Percentiles rank a stretch among this genome's conserved stretches.
Conservation (phyloP, 2,888 invertebrate genomes). For the Drosophila kuntzei region DNA sequence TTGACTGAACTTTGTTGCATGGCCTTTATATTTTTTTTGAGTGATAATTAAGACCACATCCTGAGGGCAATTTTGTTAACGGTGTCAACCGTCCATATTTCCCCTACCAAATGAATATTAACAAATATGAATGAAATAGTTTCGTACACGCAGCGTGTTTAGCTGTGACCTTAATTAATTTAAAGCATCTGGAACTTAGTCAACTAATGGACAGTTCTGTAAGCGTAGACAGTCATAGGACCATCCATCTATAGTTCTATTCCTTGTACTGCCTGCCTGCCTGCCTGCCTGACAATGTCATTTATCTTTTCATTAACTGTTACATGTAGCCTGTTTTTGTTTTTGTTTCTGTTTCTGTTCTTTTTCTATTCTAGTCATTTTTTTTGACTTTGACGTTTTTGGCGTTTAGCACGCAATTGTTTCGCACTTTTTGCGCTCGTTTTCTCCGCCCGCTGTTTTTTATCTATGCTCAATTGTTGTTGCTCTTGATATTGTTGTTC, state of each 20-base stretch:
- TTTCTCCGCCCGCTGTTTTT: slow-evolving; percentile 42
- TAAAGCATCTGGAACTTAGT: slow-evolving; percentile 51
- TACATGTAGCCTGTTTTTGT: slow-evolving; percentile 41
- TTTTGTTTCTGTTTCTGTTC: slow-evolving; percentile 10
- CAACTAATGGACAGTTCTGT: slow-evolving; percentile 44
- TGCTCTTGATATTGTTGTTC: slow-evolving; percentile 27
- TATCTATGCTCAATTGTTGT: slow-evolving; percentile 34
- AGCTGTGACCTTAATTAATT: slow-evolving; percentile 70
- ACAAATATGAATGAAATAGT: slow-evolving; percentile 63
- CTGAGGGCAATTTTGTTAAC: slow-evolving; percentile 7
- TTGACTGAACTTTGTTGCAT: not conserved
- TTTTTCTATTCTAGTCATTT: slow-evolving; percentile 18
- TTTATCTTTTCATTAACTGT: slow-evolving; percentile 71
- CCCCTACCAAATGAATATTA: not conserved
- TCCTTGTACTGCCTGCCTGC: slow-evolving; percentile 17
- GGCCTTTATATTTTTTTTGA: not conserved
- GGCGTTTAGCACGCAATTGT: slow-evolving; percentile 80
- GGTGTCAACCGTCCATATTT: slow-evolving; percentile 1
- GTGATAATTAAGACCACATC: slow-evolving; percentile 19
- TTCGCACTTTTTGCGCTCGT: slow-evolving; percentile 70
- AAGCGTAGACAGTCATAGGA: slow-evolving; percentile 35
- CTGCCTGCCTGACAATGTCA: slow-evolving; percentile 47
- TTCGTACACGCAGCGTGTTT: slow-evolving; percentile 63
- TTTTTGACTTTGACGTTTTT: slow-evolving; percentile 72
- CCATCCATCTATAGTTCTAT: slow-evolving; percentile 36